These are phyloP conservation scores for Oppia nitens DNA, from an alignment of 1,140 invertebrate genomes.

Conservation along the genomic window DNA sequence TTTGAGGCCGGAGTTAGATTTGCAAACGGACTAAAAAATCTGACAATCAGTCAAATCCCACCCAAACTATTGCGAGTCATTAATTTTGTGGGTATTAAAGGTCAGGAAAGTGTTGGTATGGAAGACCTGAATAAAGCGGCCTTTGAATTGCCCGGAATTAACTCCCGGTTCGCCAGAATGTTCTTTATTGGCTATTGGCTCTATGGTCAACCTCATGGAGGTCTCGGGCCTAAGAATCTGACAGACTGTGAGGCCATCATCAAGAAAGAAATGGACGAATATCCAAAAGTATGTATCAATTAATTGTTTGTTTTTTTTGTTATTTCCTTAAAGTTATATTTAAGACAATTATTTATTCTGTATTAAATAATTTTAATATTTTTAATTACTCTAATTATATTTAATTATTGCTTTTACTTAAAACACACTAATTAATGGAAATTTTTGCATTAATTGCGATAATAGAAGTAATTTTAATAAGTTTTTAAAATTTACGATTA, in stretches of 20 bases:
- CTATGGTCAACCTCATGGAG: constrained; percentile 5
- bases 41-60: constrained; percentile 8
- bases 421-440: too few species aligned
- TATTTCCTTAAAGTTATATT: too few species aligned
- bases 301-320: background rate
- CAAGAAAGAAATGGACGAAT: background rate
- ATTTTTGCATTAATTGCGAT: too few species aligned
- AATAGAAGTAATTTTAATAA: too few species aligned
- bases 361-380: too few species aligned
- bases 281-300: constrained; percentile 5
- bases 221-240: constrained; percentile 10
- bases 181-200: constrained; percentile 3
- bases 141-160: constrained; percentile 6
- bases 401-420: too few species aligned
- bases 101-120: background rate
- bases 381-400: too few species aligned
- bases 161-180: background rate
- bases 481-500: too few species aligned
- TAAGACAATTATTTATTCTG: too few species aligned
- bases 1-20: constrained; percentile 12
- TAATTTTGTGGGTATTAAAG: constrained; percentile 11
- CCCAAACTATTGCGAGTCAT: constrained; percentile 9
- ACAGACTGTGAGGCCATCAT: background rate
- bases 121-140: constrained; percentile 4
- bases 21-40: constrained; percentile 1